phyloP scores from a whole-genome alignment of 2,888 invertebrate genomes.

The Pseudolycoriella hygida region DNA sequence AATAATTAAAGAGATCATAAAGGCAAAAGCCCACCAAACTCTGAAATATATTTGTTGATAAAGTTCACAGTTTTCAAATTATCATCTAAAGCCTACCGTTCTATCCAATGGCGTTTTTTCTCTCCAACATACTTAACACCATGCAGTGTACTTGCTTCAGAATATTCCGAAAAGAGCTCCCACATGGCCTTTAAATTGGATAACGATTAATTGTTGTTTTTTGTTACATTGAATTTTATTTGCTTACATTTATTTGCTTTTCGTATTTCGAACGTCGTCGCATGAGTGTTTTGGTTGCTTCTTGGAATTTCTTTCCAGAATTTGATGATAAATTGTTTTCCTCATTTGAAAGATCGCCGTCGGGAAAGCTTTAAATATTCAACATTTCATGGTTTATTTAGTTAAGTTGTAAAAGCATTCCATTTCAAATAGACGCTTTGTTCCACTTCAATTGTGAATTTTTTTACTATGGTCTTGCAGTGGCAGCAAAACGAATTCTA shows the following conservation, averaged over 20 bases:
- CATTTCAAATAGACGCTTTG: too few species aligned
- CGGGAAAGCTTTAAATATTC: too few species aligned
- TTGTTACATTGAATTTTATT: neutral
- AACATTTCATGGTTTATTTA: too few species aligned
- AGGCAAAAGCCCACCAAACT: constrained; percentile 43
- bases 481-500: too few species aligned
- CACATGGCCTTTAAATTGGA: neutral
- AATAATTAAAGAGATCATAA: constrained; percentile 38
- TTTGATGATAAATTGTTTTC: too few species aligned
- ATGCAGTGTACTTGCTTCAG: constrained; percentile 42
- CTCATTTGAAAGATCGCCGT: too few species aligned
- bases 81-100: constrained; percentile 32
- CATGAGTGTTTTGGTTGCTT: neutral
- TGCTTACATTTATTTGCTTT: neutral
- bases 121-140: constrained; percentile 45
- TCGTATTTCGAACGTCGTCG: neutral
- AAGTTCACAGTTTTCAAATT: constrained; percentile 7
- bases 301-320: neutral
- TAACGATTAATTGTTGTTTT: neutral
- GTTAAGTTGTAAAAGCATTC: too few species aligned
- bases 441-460: too few species aligned
- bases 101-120: constrained; percentile 34
- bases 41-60: neutral
- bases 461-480: too few species aligned
- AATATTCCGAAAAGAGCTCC: constrained; percentile 17